Conservation (phyloP, 2,888 invertebrate genomes). For the Cryptops parisi region DNA sequence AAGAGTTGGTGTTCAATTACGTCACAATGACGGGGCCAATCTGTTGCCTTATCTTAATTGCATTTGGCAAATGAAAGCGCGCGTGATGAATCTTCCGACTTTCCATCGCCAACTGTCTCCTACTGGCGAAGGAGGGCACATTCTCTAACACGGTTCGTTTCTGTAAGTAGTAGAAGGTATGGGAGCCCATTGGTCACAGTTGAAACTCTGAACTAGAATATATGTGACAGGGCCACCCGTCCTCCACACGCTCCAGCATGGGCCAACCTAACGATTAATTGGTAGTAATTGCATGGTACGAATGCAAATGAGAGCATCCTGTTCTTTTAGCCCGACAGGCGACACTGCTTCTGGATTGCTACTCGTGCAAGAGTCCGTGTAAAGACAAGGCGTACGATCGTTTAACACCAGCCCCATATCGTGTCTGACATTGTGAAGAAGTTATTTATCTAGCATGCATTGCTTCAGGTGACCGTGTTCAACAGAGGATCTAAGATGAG, state of each 20-base stretch:
- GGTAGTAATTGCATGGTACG: slow-evolving; percentile 7
- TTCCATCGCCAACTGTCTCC: background rate
- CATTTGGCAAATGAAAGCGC: background rate
- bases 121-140: background rate
- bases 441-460: no score
- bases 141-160: background rate
- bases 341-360: no score
- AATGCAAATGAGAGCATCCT: slow-evolving; percentile 4
- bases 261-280: slow-evolving; percentile 4
- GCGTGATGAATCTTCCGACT: background rate
- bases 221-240: slow-evolving; percentile 5
- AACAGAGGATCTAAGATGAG: no score
- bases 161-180: background rate
- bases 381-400: no score
- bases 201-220: background rate
- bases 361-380: no score
- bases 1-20: no score
- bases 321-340: background rate
- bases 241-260: background rate
- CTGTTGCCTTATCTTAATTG: background rate
- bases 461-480: no score
- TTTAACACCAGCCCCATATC: no score
- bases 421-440: no score
- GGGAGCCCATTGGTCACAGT: background rate
- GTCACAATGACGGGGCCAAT: background rate